Evolutionary conservation across 1,140 invertebrate species (phyloP).

Genomic region (Papilio helenus): DNA sequence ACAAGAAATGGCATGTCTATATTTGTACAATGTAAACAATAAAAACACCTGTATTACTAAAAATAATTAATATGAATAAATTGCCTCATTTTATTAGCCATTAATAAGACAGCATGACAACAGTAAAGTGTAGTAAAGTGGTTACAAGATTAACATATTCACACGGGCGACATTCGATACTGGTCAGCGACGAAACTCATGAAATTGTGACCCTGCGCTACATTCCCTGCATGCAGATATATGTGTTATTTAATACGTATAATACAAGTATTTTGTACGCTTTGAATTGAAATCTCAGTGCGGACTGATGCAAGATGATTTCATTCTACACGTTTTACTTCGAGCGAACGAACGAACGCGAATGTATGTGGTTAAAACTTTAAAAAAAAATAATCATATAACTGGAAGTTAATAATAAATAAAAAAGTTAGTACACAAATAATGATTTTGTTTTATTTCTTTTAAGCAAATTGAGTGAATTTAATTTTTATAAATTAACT

Average conservation of each 20-base stretch:
- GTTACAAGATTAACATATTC: conserved; percentile 30
- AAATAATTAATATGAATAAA: conserved; percentile 1
- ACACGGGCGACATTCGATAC: conserved; percentile 25
- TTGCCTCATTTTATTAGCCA: neutral
- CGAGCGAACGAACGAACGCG: neutral
- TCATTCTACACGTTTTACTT: conserved; percentile 10
- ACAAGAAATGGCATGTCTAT: neutral
- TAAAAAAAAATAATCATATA: no score
- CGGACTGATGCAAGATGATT: conserved; percentile 28
- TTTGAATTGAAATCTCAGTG: conserved; percentile 39
- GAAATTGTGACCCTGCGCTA: conserved; percentile 53
- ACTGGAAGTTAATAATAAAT: no score
- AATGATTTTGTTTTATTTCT: no score
- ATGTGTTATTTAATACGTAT: conserved; percentile 40
- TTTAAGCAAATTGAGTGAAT: no score
- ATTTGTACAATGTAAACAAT: neutral
- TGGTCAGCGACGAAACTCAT: conserved; percentile 32
- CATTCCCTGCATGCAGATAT: conserved; percentile 44
- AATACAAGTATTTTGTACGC: conserved; percentile 41
- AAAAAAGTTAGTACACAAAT: no score
- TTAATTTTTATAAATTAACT: no score
- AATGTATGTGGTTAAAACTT: neutral
- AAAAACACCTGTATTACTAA: neutral
- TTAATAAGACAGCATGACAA: neutral
- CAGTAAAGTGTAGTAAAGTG: neutral